Evolutionary conservation across 2,888 invertebrate genomes (phyloP).

Genomic region (Napeogenes sylphis): DNA sequence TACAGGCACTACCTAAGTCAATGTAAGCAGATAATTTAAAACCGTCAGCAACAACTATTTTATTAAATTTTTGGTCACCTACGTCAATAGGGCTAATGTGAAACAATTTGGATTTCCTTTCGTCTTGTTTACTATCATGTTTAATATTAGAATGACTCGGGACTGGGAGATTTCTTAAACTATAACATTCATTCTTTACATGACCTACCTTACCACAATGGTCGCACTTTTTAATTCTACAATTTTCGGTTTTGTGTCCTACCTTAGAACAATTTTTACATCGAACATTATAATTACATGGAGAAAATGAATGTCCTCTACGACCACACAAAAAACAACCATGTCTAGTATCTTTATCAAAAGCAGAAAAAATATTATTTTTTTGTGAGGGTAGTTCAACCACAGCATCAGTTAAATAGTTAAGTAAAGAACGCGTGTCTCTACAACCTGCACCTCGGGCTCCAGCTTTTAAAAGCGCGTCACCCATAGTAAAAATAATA

Average conservation of each 20-base stretch:
- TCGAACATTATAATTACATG: slow-evolving; percentile 9
- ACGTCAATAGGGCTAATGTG: too few relatives aligned
- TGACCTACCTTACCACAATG: slow-evolving; percentile 17
- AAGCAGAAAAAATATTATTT: not conserved
- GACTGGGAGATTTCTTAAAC: slow-evolving; percentile 5
- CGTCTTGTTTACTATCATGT: slow-evolving; percentile 1
- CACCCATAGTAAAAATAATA: slow-evolving; percentile 21
- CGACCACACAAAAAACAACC: slow-evolving; percentile 14
- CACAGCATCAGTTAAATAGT: slow-evolving; percentile 18
- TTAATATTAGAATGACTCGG: not conserved
- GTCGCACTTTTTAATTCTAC: slow-evolving; percentile 12
- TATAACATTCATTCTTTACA: slow-evolving; percentile 13
- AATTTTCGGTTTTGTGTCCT: slow-evolving; percentile 11
- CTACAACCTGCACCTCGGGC: slow-evolving; percentile 24
- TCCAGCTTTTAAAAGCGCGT: slow-evolving; percentile 22
- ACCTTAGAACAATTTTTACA: slow-evolving; percentile 11
- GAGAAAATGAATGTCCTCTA: slow-evolving; percentile 5
- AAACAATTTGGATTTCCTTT: slow-evolving; percentile 14
- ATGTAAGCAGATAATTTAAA: too few relatives aligned
- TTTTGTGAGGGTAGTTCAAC: slow-evolving; percentile 8
- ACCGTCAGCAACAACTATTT: too few relatives aligned
- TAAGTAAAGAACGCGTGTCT: slow-evolving; percentile 19
- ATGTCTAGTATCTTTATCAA: slow-evolving; percentile 2
- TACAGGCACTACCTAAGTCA: too few relatives aligned
- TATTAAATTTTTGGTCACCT: too few relatives aligned